Percentiles rank a stretch among this genome's conserved stretches.
phyloP scores from a whole-genome alignment of 2,888 invertebrate genomes.

The Nysson spinosus region DNA sequence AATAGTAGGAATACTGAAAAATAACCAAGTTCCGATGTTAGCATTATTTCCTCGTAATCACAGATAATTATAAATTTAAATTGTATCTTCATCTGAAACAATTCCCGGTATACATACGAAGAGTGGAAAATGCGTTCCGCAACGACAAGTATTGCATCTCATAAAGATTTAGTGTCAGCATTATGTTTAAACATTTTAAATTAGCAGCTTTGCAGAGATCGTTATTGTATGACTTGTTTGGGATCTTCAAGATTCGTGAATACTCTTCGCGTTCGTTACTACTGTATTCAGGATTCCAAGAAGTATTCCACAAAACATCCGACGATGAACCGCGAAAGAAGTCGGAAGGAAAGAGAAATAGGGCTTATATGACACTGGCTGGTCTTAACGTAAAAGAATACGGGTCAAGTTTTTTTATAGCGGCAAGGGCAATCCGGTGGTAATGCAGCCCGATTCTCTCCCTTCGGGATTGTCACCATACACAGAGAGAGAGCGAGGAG shows the following conservation, averaged over 20 bases:
- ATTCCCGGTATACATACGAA: too few species aligned
- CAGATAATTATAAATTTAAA: too few species aligned
- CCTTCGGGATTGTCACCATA: constrained; percentile 30
- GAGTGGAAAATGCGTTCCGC: too few species aligned
- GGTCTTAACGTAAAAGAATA: constrained; percentile 28
- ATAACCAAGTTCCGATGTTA: too few species aligned
- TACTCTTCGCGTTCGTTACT: constrained; percentile 7
- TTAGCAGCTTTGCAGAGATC: too few species aligned
- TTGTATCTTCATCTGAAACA: too few species aligned
- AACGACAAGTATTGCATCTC: too few species aligned
- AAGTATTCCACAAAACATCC: neutral
- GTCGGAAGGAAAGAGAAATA: neutral
- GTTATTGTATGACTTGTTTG: constrained; percentile 8
- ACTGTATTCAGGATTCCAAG: constrained; percentile 21
- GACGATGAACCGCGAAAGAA: constrained; percentile 5
- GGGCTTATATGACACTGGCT: constrained; percentile 25
- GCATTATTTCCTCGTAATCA: too few species aligned
- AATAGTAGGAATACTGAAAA: too few species aligned
- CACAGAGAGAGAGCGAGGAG: neutral
- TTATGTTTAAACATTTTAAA: too few species aligned
- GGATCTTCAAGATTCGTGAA: constrained; percentile 2
- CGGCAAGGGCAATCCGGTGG: constrained; percentile 38
- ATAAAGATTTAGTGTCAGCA: too few species aligned
- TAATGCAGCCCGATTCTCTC: constrained; percentile 45
- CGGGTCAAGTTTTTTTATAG: constrained; percentile 48